Evolutionary conservation across 2,797 vertebrate species (phyloP), one percentile per base, ranked within the genome.

Genomic region (Coendou prehensilis): DNA sequence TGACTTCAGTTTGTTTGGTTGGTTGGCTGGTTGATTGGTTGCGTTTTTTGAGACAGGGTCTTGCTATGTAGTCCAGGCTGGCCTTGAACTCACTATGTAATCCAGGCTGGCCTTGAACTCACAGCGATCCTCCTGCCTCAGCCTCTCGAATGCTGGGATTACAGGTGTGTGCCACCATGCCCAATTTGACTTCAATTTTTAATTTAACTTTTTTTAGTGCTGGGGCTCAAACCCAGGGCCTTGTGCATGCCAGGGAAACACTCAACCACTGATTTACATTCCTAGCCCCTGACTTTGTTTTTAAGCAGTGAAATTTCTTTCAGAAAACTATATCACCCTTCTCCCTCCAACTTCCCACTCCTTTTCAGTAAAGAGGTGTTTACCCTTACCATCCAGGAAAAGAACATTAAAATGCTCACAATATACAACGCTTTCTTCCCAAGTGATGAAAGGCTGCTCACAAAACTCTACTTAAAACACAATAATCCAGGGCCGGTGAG

Each of bases 381-480:
- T 7, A 15, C 14, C 67, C n/a, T 56, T 13, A 7, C 22, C 9
- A 2, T 17, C 57, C 23, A 10, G 3, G 78, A 14, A 30, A 23
- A 79, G 52, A 30, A 26, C 1, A 6, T 30, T 13, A 69, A 9
- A 11, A 33, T 0, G 41, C 1, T 50, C n/a, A 17, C 13, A 1
- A 26, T 0, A 2, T 20, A 93, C 96, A 26, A 9, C 96, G 95
- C 96, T 96, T 96, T 80, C 73, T 47, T 75, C 11, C 80, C 7
- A 2, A 75, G 4, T 10, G 78, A 33, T 0, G 41, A 30, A 1
- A 7, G 20, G 79, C n/a, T 13, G 57, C 1, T 95, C 96, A 96
- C 64, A 56, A 45, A 28, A 10, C 33, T 71, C 81, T 45, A 73
- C 11, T 37, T 10, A 14, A 17, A 89, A 50, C 3, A 4, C 80